A percentile compares a stretch with the other conserved stretches of the same genome.
Conservation (phyloP, 2,888 invertebrate species). For the Tachina grossa region DNA sequence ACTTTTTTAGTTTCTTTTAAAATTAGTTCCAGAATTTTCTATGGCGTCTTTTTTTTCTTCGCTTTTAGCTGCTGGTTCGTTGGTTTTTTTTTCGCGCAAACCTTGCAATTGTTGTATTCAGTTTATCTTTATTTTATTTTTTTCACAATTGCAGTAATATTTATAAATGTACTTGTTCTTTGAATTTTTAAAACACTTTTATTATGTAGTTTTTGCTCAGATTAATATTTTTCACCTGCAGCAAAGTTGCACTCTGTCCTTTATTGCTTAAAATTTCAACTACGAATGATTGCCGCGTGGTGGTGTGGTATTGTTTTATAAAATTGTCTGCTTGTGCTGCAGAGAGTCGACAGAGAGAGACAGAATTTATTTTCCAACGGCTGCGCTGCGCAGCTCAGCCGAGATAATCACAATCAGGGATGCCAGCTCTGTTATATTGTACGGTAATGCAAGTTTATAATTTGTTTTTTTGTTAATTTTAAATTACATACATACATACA, state of each 20-base stretch:
- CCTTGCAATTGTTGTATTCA: slow-evolving; percentile 43
- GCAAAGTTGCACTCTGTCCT: slow-evolving; percentile 63
- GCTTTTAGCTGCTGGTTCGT: slow-evolving; percentile 4
- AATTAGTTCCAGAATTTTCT: slow-evolving; percentile 45
- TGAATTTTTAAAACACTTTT: not conserved
- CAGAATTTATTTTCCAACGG: not conserved
- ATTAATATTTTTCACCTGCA: slow-evolving; percentile 41
- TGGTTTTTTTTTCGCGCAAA: slow-evolving; percentile 11
- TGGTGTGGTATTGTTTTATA: slow-evolving; percentile 76
- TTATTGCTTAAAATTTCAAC: slow-evolving; percentile 76
- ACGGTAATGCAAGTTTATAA: too few species aligned
- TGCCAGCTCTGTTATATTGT: too few species aligned
- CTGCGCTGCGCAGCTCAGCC: not conserved
- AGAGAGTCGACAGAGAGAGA: slow-evolving; percentile 1
- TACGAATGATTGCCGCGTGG: slow-evolving; percentile 76
- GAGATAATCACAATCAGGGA: not conserved
- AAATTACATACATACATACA: too few species aligned
- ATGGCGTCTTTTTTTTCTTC: slow-evolving; percentile 3
- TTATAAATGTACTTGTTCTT: slow-evolving; percentile 52
- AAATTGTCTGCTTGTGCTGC: slow-evolving; percentile 1
- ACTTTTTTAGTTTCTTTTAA: slow-evolving; percentile 10
- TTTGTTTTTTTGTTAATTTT: too few species aligned
- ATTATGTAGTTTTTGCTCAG: slow-evolving; percentile 18
- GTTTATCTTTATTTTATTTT: slow-evolving; percentile 38
- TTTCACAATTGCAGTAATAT: slow-evolving; percentile 6